phyloP scores from a whole-genome alignment of 1,140 invertebrate species.

The Heliconius congener region DNA sequence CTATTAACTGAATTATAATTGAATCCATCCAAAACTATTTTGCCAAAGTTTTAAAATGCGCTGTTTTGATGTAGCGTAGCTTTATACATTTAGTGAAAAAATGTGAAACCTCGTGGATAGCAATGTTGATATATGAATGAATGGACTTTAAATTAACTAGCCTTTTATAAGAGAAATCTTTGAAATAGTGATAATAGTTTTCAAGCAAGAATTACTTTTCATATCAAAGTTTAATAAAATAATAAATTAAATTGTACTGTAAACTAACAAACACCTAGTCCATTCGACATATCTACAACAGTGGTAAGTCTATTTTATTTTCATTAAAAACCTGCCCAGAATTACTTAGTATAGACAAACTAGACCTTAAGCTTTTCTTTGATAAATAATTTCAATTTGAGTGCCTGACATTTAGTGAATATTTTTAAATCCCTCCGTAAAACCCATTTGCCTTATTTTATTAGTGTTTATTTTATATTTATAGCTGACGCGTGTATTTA shows the following conservation, averaged over 20 bases:
- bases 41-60: conserved; percentile 40
- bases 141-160: background rate
- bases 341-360: conserved; percentile 34
- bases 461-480: conserved; percentile 69
- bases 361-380: conserved; percentile 53
- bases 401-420: conserved; percentile 62
- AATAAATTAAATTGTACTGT: background rate
- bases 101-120: conserved; percentile 20
- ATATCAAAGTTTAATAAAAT: background rate
- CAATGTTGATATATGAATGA: conserved; percentile 5
- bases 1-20: conserved; percentile 39
- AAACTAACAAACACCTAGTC: background rate
- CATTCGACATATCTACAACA: conserved; percentile 8
- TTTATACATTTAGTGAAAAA: background rate
- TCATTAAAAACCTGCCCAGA: conserved; percentile 32
- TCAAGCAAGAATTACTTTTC: background rate
- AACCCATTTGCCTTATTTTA: conserved; percentile 79
- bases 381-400: conserved; percentile 67
- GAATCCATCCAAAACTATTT: conserved; percentile 58
- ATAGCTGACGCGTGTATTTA: conserved; percentile 54
- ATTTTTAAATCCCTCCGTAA: conserved; percentile 72
- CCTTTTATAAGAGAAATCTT: background rate
- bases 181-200: background rate
- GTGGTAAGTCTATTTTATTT: background rate
- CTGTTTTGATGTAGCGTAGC: conserved; percentile 31